These are phyloP conservation scores for Alosa sapidissima DNA, from an alignment of 2,797 vertebrate species.

Conservation along the genomic window DNA sequence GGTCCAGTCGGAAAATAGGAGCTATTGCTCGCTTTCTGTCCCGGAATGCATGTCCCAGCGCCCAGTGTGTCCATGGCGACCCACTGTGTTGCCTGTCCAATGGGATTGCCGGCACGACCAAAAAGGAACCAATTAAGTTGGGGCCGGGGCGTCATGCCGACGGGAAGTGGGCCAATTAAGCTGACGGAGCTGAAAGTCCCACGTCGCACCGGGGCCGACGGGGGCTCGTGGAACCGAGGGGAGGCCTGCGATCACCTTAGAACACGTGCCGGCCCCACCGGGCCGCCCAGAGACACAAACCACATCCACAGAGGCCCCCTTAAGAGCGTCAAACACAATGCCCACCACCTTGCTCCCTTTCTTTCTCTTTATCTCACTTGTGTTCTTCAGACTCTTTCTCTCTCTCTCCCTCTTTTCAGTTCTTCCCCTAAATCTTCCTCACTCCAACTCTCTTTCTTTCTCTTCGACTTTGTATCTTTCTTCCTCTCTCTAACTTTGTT, in stretches of 20 bases:
- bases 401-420: background rate
- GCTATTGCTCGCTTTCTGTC: constrained; percentile 60
- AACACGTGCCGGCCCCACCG: constrained; percentile 54
- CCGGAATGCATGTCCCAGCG: constrained; percentile 62
- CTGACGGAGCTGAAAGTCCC: constrained; percentile 64
- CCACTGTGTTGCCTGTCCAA: constrained; percentile 68
- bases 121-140: constrained; percentile 73
- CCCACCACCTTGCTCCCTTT: background rate
- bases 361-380: background rate
- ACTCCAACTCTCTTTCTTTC: background rate
- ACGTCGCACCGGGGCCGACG: constrained; percentile 51
- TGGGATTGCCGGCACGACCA: constrained; percentile 65
- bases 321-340: background rate
- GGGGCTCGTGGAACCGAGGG: constrained; percentile 54
- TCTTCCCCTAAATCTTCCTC: background rate
- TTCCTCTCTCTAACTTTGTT: background rate
- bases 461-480: background rate
- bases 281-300: constrained; percentile 59
- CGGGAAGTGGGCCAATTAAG: constrained; percentile 76
- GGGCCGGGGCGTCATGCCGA: constrained; percentile 63
- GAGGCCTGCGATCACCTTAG: constrained; percentile 54
- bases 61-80: constrained; percentile 69
- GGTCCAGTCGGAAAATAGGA: background rate
- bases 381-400: background rate
- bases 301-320: constrained; percentile 38